Evolutionary conservation across 2,797 vertebrate genomes (phyloP), one percentile per base, ranked within the genome.

Genomic region (Siniperca obscura): DNA sequence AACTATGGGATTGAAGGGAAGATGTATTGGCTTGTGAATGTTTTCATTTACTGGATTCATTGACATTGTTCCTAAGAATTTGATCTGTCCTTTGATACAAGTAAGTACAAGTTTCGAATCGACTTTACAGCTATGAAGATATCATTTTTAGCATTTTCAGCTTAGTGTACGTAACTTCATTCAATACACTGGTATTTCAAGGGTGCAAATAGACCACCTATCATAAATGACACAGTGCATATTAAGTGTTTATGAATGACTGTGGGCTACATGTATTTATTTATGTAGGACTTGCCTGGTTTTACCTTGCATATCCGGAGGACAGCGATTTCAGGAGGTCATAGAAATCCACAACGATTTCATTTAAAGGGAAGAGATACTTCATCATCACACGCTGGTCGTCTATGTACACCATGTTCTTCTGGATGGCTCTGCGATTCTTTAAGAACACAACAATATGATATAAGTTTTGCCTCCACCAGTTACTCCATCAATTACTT

Each of bases 341-440:
- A 27, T 99, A 99, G 94, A 99, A 99, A 93, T 99, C 98, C 72
- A 99, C 96, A 38, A 99, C 97, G 2, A 99, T 95, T 95, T 99
- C 98, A 92, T 98, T 99, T 59, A 99, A 92, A 69, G 98, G 98
- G 70, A 99, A 97, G 75, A 97, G 90, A 83, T 97, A 99, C 86
- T 98, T 97, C 95, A 99, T 95, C 96, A 99, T 97, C 80, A 98
- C 96, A 40, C 98, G 96, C 57, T 95, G 95, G 53, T 98, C 97
- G 85, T 99, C 98, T 56, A 99, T 98, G 90, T 98, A 98, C 59
- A 97, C 30, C 95, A 98, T 95, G 90, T 97, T 97, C 94, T 97
- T 97, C 95, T 99, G 98, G 88, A 97, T 48, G 38, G 93, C 98
- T 92, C 98, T 96, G 85, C 96, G 95, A 83, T 92, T 95, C 98